phyloP scores from a whole-genome alignment of 1,140 invertebrate genomes.

The Meteorus sp. region DNA sequence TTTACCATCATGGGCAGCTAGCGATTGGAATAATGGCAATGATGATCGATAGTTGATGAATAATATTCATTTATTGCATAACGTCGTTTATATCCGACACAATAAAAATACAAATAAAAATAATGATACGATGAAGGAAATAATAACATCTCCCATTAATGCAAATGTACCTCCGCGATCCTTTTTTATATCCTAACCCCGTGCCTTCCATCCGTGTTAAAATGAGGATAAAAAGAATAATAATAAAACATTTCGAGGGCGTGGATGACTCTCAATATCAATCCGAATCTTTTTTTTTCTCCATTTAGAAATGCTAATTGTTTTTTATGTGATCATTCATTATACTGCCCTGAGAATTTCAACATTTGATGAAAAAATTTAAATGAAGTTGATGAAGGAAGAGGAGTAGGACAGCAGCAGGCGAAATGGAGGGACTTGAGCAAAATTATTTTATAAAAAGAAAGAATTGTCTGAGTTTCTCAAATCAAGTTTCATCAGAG shows the following conservation, averaged over 20 bases:
- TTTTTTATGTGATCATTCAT: no score
- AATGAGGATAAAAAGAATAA: no score
- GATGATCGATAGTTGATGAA: slow-evolving; percentile 52
- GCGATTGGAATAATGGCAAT: slow-evolving; percentile 73
- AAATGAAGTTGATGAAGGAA: no score
- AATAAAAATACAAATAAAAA: slow-evolving; percentile 1
- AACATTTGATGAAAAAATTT: no score
- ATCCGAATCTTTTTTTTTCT: no score
- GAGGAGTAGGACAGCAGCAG: no score
- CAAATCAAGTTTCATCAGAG: no score
- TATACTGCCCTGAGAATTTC: no score
- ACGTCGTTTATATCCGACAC: slow-evolving; percentile 22
- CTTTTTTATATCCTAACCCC: slow-evolving; percentile 56
- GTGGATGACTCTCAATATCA: neutral
- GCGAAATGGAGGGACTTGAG: no score
- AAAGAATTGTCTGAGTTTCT: no score
- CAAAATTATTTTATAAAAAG: no score
- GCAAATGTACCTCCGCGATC: slow-evolving; percentile 28
- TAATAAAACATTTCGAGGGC: slow-evolving; percentile 26
- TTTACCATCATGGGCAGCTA: slow-evolving; percentile 82
- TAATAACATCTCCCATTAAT: slow-evolving; percentile 18
- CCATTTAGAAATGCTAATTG: no score
- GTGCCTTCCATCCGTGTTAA: slow-evolving; percentile 58
- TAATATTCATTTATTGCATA: slow-evolving; percentile 3
- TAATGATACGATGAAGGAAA: neutral